Evolutionary conservation across 2,888 invertebrate genomes (phyloP), one percentile per base, ranked within the genome.

Genomic region (Ormia ochracea): DNA sequence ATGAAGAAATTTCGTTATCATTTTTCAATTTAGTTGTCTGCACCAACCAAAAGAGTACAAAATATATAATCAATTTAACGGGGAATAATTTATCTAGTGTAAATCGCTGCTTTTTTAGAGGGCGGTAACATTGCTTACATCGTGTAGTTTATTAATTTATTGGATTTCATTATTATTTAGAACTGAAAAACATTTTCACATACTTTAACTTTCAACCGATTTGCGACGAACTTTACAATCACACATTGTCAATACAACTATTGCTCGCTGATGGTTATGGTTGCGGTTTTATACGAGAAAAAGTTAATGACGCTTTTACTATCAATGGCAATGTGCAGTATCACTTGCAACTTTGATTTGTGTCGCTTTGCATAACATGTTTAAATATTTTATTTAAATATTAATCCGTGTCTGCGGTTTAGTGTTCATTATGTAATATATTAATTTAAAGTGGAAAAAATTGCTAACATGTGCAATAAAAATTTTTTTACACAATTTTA

Each of bases 341-440:
- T 26, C 58, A 58, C 1, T 43, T 69, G 68, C 56, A 33, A 12
- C 36, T 69, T 23, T 58, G 19, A 10, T 41, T 58, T 14, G 5
- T 14, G 38, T 28, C 9, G 26, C 17, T 28, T 50, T 28, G 26
- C 12, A 58, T 26, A 21, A 38, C 14, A 36, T 36, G 3, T 21
- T n/a, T 33, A 36, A 3, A 21, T 45, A 45, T 21, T 3, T 21
- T 21, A 21, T 21, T 19, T 21, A 45, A 3, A 10, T 21, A 21
- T 4, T 21, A 12, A 19, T 19, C 10, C 4, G 12, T 10, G 2
- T 21, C 19, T 63, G 45, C n/a, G 33, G 45, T 45, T 45, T 19
- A 31, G 31, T 61, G 5, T 10, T 5, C 9, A 41, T 1, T 3
- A 4, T 45, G 45, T 23, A 23, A 48, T 48, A 23, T n/a, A n/a